phyloP scores from a whole-genome alignment of 2,797 vertebrate species.

The Melanotaenia pygmaea region DNA sequence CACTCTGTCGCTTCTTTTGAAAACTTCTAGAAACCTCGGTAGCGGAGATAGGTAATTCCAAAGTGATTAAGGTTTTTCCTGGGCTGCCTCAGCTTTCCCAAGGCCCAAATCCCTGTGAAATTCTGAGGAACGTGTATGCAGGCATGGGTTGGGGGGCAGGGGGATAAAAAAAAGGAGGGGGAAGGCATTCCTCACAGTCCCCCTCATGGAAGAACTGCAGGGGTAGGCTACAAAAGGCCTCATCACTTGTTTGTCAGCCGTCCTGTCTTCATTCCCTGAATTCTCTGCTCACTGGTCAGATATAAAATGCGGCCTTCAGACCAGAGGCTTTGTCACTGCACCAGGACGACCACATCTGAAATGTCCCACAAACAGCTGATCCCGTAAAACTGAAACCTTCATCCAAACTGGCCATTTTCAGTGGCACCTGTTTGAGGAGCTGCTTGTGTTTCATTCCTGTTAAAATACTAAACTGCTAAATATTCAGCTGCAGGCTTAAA shows the following conservation, averaged over 20 bases:
- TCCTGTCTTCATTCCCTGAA: slow-evolving; percentile 64
- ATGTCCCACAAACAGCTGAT: slow-evolving; percentile 11
- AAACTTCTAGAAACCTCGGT: slow-evolving; percentile 56
- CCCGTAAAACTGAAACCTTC: background rate
- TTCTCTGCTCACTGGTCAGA: slow-evolving; percentile 48
- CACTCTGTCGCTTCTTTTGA: slow-evolving; percentile 70
- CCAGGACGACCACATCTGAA: background rate
- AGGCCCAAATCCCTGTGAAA: slow-evolving; percentile 84
- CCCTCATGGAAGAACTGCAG: slow-evolving; percentile 62
- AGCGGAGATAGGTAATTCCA: slow-evolving; percentile 77
- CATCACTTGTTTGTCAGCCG: slow-evolving; percentile 71
- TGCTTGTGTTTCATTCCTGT: background rate
- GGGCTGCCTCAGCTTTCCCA: slow-evolving; percentile 79
- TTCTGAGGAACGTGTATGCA: slow-evolving; percentile 74
- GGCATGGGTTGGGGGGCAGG: slow-evolving; percentile 36
- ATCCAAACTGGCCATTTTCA: background rate
- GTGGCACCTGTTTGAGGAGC: slow-evolving; percentile 2
- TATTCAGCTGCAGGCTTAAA: slow-evolving; percentile 53
- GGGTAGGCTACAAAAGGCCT: slow-evolving; percentile 71
- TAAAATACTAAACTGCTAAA: slow-evolving; percentile 32
- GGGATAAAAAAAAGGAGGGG: slow-evolving; percentile 13
- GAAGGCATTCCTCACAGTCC: slow-evolving; percentile 70
- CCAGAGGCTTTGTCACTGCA: slow-evolving; percentile 16
- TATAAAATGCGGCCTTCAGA: background rate
- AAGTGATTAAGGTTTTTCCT: slow-evolving; percentile 80